phyloP scores from a whole-genome alignment of 2,888 invertebrate species.

The Chymomyza fuscimana region DNA sequence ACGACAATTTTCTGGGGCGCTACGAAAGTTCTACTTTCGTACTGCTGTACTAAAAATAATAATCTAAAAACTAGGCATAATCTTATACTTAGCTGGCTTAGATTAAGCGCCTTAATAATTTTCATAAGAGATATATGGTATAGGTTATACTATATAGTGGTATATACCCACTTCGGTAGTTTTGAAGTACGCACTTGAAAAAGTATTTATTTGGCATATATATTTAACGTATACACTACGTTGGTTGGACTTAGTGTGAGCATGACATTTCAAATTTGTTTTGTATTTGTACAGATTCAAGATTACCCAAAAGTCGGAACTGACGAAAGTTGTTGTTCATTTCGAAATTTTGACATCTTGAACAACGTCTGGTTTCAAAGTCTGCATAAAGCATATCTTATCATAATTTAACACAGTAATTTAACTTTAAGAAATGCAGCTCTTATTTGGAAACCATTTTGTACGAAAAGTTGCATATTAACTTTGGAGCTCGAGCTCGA shows the following conservation, averaged over 20 bases:
- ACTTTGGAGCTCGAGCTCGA: no score
- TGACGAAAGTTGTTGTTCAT: not conserved
- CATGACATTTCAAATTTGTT: not conserved
- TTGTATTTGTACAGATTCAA: not conserved
- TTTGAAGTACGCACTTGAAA: not conserved
- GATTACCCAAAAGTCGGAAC: not conserved
- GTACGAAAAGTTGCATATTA: no score
- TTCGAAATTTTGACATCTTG: not conserved
- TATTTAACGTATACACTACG: not conserved
- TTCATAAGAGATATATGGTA: no score
- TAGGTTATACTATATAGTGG: not conserved
- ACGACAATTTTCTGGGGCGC: not conserved
- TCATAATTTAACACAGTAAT: not conserved
- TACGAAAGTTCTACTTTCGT: not conserved
- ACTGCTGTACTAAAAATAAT: not conserved
- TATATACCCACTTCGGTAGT: not conserved
- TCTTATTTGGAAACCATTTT: no score
- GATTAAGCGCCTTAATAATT: not conserved
- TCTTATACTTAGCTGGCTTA: not conserved
- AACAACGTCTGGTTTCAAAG: not conserved
- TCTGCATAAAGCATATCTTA: not conserved
- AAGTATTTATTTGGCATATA: not conserved
- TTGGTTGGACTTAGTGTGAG: not conserved
- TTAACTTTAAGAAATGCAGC: not conserved
- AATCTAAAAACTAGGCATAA: not conserved